Percentiles rank a stretch among this genome's conserved stretches.
These are phyloP conservation scores for Alsophila aescularia DNA, from an alignment of 2,888 invertebrate genomes.

Conservation along the genomic window DNA sequence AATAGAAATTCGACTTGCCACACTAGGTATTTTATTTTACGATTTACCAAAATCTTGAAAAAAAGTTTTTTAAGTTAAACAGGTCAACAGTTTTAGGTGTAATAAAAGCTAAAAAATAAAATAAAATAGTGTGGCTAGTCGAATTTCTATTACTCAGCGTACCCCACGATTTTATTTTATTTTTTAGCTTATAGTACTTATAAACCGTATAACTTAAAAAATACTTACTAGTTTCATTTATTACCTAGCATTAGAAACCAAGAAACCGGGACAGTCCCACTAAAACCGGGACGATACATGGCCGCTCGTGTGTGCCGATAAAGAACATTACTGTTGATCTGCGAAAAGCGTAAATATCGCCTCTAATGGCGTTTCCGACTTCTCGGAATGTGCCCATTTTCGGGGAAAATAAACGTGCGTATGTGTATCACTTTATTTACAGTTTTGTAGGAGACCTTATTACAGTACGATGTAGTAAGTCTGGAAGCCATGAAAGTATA, in stretches of 20 bases:
- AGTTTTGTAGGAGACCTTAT: not conserved
- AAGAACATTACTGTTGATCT: slow-evolving; percentile 12
- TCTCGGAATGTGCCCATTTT: not conserved
- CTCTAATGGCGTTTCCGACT: slow-evolving; percentile 1
- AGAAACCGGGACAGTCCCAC: not conserved
- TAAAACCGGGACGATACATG: not conserved
- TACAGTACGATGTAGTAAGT: not conserved
- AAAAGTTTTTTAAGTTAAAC: too few species aligned
- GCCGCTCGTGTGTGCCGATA: not conserved
- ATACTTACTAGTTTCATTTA: not conserved
- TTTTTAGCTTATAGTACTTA: too few species aligned
- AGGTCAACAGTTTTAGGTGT: too few species aligned
- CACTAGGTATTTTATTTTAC: too few species aligned
- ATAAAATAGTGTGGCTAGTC: too few species aligned
- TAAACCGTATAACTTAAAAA: too few species aligned
- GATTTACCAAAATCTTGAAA: too few species aligned
- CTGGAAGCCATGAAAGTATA: too few species aligned
- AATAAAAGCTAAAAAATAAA: too few species aligned
- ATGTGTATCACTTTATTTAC: not conserved
- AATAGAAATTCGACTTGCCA: too few species aligned
- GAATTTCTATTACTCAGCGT: too few species aligned
- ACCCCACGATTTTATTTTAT: too few species aligned
- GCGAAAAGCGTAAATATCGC: slow-evolving; percentile 7
- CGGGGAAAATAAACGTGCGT: not conserved
- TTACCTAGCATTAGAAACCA: not conserved